phyloP scores from a whole-genome alignment of 1,140 invertebrate species.

The Linepithema humile region DNA sequence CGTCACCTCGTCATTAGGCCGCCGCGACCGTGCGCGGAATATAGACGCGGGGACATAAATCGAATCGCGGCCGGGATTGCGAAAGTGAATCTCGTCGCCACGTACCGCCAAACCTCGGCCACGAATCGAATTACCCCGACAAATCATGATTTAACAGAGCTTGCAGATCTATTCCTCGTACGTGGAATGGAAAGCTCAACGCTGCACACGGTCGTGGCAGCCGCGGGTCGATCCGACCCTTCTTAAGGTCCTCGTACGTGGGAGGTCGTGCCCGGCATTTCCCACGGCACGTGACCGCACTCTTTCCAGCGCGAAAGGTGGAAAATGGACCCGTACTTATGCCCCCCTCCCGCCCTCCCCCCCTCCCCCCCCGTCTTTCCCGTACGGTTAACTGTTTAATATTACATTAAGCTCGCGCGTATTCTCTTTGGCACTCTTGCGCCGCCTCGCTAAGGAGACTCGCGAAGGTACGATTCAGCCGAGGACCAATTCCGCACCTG shows the following conservation, averaged over 20 bases:
- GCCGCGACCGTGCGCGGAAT: conserved; percentile 21
- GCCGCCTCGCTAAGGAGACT: not conserved
- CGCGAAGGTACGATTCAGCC: conserved; percentile 33
- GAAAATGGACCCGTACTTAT: conserved; percentile 70
- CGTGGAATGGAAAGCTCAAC: conserved; percentile 64
- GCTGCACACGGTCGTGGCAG: not conserved
- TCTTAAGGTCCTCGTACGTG: conserved; percentile 61
- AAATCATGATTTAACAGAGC: conserved; percentile 71
- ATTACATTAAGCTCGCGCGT: conserved; percentile 78
- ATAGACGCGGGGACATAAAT: conserved; percentile 42
- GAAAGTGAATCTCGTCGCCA: conserved; percentile 46
- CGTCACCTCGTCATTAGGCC: conserved; percentile 17
- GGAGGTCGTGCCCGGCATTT: conserved; percentile 72
- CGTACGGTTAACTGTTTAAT: conserved; percentile 68
- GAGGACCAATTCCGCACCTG: conserved; percentile 23
- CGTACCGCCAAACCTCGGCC: conserved; percentile 40
- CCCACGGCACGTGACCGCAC: conserved; percentile 72
- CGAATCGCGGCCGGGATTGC: conserved; percentile 16
- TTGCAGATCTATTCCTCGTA: conserved; percentile 71
- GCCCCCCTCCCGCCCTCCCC: conserved; percentile 22
- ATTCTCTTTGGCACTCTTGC: conserved; percentile 57
- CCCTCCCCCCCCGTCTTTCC: too few relatives aligned
- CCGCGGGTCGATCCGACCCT: conserved; percentile 49
- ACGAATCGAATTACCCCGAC: conserved; percentile 62
- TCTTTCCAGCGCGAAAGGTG: conserved; percentile 50